These are phyloP conservation scores for Diadema setosum DNA, from an alignment of 35 echinoderm and acorn worm species.

Conservation along the genomic window DNA sequence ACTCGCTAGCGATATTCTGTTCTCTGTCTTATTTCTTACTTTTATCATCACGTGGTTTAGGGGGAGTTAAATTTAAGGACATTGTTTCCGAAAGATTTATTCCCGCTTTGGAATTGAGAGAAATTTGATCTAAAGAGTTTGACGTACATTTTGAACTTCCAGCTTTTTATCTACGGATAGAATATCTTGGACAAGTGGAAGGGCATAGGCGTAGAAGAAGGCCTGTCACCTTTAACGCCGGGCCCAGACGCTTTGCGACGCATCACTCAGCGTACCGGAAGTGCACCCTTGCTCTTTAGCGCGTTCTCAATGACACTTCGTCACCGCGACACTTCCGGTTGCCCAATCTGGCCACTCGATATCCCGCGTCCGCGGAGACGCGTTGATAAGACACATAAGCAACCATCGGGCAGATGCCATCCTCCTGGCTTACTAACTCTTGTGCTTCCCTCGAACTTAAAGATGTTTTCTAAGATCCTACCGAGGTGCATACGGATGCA, in stretches of 20 bases:
- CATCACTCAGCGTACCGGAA: constrained; percentile 12
- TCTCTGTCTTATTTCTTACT: no score
- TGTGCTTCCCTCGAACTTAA: background rate
- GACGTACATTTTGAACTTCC: no score
- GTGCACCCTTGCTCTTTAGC: constrained; percentile 2
- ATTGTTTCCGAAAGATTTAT: no score
- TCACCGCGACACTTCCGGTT: background rate
- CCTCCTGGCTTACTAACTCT: background rate
- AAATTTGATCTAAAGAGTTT: no score
- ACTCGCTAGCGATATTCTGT: no score
- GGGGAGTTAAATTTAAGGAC: no score
- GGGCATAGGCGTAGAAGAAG: no score
- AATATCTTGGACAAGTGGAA: no score
- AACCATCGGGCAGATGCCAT: background rate
- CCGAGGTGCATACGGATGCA: background rate
- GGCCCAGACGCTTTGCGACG: no score
- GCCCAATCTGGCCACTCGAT: background rate
- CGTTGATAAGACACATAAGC: background rate
- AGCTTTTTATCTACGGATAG: no score
- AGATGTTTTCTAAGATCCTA: background rate
- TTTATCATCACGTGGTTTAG: no score
- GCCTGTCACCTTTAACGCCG: background rate
- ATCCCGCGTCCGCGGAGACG: background rate
- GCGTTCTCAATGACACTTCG: constrained; percentile 20
- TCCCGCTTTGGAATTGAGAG: no score